phyloP scores from a whole-genome alignment of 2,888 invertebrate genomes.

The Drosophila sordidula region DNA sequence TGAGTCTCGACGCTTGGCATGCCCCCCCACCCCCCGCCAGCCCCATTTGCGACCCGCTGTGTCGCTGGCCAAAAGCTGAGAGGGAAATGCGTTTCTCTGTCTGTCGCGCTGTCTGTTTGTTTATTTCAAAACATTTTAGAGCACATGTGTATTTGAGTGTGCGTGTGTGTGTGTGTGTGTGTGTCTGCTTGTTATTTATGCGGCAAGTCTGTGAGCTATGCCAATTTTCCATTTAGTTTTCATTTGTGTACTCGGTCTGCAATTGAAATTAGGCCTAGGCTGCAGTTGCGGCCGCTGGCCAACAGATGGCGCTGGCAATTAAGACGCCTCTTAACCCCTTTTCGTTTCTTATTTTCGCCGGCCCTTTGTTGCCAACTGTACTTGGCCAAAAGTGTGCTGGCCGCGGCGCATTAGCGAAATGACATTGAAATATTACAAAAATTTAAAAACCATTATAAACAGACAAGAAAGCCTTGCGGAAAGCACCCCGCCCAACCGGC shows the following conservation, averaged over 20 bases:
- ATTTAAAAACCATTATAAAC: conserved; percentile 78
- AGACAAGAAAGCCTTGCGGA: conserved; percentile 46
- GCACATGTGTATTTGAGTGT: conserved; percentile 33
- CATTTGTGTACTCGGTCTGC: conserved; percentile 17
- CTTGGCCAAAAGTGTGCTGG: conserved; percentile 21
- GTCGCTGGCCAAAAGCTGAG: conserved; percentile 54
- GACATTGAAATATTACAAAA: conserved; percentile 77
- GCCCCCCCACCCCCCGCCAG: neutral
- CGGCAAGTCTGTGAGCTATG: conserved; percentile 29
- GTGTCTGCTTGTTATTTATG: conserved; percentile 31
- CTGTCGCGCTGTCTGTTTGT: conserved; percentile 67
- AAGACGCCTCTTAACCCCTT: conserved; percentile 31
- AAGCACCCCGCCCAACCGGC: neutral
- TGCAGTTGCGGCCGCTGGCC: conserved; percentile 24
- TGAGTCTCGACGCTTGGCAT: conserved; percentile 54
- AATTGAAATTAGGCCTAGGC: conserved; percentile 39
- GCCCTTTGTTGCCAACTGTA: conserved; percentile 67
- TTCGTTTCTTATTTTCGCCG: neutral
- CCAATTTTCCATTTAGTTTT: conserved; percentile 54
- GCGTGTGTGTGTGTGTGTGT: conserved; percentile 6
- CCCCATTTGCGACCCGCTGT: conserved; percentile 17
- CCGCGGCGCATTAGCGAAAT: conserved; percentile 64
- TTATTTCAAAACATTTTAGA: conserved; percentile 72
- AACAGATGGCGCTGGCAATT: conserved; percentile 49
- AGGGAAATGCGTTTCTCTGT: conserved; percentile 54